These are phyloP conservation scores for Eupithecia tripunctaria DNA, from an alignment of 2,888 invertebrate genomes.

Conservation along the genomic window DNA sequence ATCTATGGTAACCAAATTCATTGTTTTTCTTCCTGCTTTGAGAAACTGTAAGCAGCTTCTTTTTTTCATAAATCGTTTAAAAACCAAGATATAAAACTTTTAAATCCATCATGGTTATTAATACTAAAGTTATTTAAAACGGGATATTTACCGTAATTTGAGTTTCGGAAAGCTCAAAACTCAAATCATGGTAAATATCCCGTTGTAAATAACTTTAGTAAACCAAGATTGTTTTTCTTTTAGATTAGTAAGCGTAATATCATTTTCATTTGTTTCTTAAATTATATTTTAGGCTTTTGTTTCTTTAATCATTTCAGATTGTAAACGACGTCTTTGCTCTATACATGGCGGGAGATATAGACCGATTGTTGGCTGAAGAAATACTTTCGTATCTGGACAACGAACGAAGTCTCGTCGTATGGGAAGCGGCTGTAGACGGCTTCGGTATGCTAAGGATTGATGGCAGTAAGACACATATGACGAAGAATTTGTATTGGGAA, in stretches of 20 bases:
- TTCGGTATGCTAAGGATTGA: conserved; percentile 65
- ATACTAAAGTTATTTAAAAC: no score
- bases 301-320: conserved; percentile 56
- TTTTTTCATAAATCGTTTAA: no score
- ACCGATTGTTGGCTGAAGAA: conserved; percentile 58
- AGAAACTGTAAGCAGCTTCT: no score
- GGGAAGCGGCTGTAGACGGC: conserved; percentile 69
- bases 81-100: no score
- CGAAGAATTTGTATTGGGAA: conserved; percentile 64
- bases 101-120: no score
- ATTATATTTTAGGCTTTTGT: neutral
- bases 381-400: conserved; percentile 66
- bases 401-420: conserved; percentile 66
- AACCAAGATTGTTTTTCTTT: neutral
- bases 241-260: neutral
- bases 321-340: conserved; percentile 76
- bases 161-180: no score
- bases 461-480: conserved; percentile 62
- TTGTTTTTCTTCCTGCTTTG: no score
- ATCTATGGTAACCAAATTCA: no score
- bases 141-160: no score
- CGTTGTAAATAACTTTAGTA: no score
- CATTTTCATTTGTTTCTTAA: neutral
- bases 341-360: conserved; percentile 68
- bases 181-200: no score